These are phyloP conservation scores for Muschampia plurimacula DNA, from an alignment of 2,888 invertebrate genomes.

Conservation along the genomic window DNA sequence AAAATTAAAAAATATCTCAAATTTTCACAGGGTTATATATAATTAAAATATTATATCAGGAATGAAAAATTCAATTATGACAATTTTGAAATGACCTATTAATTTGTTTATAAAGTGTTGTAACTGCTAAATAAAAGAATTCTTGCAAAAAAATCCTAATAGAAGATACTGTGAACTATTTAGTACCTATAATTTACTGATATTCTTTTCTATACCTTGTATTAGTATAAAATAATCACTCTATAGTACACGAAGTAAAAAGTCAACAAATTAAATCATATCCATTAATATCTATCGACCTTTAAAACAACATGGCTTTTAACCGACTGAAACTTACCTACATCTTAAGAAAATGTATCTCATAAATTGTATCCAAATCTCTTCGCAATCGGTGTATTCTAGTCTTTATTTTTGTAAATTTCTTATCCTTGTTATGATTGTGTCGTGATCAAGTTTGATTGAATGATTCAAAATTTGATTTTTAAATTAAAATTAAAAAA, in stretches of 20 bases:
- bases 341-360: conserved; percentile 34
- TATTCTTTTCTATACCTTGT: too few species aligned
- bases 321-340: conserved; percentile 21
- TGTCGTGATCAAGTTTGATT: conserved; percentile 53
- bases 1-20: neutral
- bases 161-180: too few species aligned
- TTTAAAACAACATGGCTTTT: conserved; percentile 13
- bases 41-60: neutral
- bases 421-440: conserved; percentile 50
- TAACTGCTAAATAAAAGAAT: neutral
- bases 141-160: neutral
- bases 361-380: conserved; percentile 36
- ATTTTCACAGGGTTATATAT: too few species aligned
- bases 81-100: neutral
- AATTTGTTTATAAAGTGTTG: neutral
- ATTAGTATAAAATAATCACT: too few species aligned
- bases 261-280: too few species aligned
- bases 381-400: conserved; percentile 77
- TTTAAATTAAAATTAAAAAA: conserved; percentile 39
- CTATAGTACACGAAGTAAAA: too few species aligned
- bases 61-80: neutral
- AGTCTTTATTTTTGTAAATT: conserved; percentile 70
- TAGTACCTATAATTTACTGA: too few species aligned
- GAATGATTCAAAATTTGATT: conserved; percentile 39
- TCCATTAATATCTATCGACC: too few species aligned